Percentiles rank a stretch among this genome's conserved stretches.
phyloP scores from a whole-genome alignment of 1,140 invertebrate genomes.

The Littorina saxatilis region DNA sequence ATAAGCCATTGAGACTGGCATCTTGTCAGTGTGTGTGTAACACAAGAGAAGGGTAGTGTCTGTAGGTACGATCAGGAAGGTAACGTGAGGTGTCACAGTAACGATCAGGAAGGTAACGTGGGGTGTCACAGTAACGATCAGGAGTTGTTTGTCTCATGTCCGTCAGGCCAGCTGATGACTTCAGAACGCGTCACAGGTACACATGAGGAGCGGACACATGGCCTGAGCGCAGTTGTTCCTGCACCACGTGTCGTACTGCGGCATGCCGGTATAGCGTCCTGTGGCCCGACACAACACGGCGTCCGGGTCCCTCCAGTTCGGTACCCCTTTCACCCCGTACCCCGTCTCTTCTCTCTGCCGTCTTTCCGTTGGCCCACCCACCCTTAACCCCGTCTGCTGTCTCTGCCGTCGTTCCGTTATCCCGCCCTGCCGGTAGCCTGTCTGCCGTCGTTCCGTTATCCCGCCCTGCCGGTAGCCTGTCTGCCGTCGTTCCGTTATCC shows the following conservation, averaged over 20 bases:
- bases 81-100: too few relatives aligned
- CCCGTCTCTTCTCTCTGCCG: neutral
- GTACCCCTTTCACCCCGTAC: too few relatives aligned
- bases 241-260: constrained; percentile 54
- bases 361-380: too few relatives aligned
- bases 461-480: neutral
- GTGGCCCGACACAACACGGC: constrained; percentile 42
- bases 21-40: too few relatives aligned
- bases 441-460: neutral
- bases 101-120: too few relatives aligned
- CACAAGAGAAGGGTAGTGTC: too few relatives aligned
- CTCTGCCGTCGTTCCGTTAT: neutral
- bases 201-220: constrained; percentile 50
- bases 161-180: too few relatives aligned
- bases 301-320: neutral
- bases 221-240: constrained; percentile 41
- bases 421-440: neutral
- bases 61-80: too few relatives aligned
- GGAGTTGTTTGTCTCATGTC: too few relatives aligned
- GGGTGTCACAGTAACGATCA: too few relatives aligned
- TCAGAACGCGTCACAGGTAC: constrained; percentile 39
- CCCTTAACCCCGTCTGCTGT: neutral
- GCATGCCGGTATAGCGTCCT: constrained; percentile 40
- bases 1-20: too few relatives aligned
- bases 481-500: neutral